Evolutionary conservation across 30 jellyfish, hydroid and myxozoan genomes (phyloP).

Genomic region (Chrysaora quinquecirrha): DNA sequence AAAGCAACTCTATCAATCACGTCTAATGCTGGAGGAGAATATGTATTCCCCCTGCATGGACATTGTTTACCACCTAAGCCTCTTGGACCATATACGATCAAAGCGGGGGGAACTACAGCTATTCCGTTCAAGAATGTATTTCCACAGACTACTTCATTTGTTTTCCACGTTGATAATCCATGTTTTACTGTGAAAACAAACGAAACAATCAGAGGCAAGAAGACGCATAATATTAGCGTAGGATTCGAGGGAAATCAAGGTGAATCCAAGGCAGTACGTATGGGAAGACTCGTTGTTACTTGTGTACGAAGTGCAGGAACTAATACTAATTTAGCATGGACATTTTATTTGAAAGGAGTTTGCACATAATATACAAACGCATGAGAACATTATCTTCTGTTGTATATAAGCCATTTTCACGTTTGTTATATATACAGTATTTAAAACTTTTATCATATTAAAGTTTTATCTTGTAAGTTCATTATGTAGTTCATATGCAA

Average conservation of each 20-base stretch:
- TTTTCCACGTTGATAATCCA: conserved; percentile 89
- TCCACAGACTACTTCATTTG: conserved; percentile 88
- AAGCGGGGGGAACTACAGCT: conserved; percentile 86
- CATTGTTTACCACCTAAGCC: conserved; percentile 96
- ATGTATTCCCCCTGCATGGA: conserved; percentile 89
- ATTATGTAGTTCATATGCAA: too few relatives aligned
- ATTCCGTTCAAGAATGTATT: conserved; percentile 93
- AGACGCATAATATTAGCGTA: conserved; percentile 82
- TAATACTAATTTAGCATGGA: conserved; percentile 75
- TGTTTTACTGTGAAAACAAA: conserved; percentile 84
- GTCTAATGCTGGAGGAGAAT: conserved; percentile 93
- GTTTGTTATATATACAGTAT: too few relatives aligned
- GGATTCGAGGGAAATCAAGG: conserved; percentile 94
- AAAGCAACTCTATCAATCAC: conserved; percentile 67
- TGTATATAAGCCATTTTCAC: too few relatives aligned
- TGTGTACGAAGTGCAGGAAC: conserved; percentile 88
- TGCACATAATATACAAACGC: too few relatives aligned
- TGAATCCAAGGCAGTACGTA: conserved; percentile 90
- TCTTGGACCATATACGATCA: conserved; percentile 94
- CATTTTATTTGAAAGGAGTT: conserved; percentile 92
- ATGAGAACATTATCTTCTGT: too few relatives aligned
- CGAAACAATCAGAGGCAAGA: conserved; percentile 92
- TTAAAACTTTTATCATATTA: too few relatives aligned
- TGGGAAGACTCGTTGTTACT: conserved; percentile 88
- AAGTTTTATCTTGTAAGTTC: too few relatives aligned